Evolutionary conservation across 37 sponge, comb jelly and placozoan species (phyloP).

Genomic region (Agelas oroides): DNA sequence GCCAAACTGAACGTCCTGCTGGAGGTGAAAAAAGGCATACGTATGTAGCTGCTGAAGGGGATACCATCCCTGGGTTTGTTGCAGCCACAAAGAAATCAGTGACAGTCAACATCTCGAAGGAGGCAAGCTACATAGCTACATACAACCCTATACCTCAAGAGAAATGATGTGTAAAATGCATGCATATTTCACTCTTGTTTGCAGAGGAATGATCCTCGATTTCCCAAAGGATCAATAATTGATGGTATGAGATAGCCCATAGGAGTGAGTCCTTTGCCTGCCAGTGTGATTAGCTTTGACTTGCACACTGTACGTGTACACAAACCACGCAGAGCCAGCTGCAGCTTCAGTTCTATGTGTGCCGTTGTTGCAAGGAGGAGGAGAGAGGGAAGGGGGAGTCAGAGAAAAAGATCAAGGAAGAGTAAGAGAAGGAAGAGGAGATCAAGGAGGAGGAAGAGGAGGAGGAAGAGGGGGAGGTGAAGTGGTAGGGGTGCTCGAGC

Average conservation of each 20-base stretch:
- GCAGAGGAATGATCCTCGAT: constrained; percentile 20
- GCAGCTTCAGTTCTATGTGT: constrained; percentile 35
- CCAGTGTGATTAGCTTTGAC: too few relatives aligned
- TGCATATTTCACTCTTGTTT: too few relatives aligned
- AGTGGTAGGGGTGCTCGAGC: constrained; percentile 28
- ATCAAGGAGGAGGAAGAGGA: neutral
- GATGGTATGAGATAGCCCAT: neutral
- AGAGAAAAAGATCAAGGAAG: too few relatives aligned
- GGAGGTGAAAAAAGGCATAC: too few relatives aligned
- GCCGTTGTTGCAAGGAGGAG: neutral
- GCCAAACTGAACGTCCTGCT: too few relatives aligned
- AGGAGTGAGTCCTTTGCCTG: too few relatives aligned
- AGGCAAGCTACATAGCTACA: constrained; percentile 12
- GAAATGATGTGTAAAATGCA: too few relatives aligned
- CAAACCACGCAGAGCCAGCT: too few relatives aligned
- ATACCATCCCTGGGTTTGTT: constrained; percentile 45
- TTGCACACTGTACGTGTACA: too few relatives aligned
- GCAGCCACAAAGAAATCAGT: constrained; percentile 13
- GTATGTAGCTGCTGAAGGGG: neutral
- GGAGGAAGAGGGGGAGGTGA: neutral
- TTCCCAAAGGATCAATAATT: constrained; percentile 7
- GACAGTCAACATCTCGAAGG: neutral
- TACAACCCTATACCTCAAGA: too few relatives aligned
- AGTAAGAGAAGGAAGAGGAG: constrained; percentile 5
- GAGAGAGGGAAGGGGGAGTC: constrained; percentile 7